These are phyloP conservation scores for Tillus elongatus DNA, from an alignment of 2,888 invertebrate genomes.

Conservation along the genomic window DNA sequence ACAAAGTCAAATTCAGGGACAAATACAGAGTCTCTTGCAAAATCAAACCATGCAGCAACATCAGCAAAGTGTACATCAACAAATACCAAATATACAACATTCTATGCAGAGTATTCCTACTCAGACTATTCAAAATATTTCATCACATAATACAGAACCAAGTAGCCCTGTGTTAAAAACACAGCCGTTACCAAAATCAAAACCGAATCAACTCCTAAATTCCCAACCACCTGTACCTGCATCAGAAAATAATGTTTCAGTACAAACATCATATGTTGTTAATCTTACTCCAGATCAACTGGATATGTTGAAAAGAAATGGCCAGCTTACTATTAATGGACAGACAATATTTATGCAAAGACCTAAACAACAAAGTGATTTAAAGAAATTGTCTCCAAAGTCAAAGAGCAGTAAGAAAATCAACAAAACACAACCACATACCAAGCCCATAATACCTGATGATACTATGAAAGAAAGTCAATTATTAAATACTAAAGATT, in stretches of 20 bases:
- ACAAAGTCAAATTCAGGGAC: constrained; percentile 33
- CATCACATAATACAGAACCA: not conserved
- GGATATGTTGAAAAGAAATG: constrained; percentile 40
- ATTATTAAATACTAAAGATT: no score
- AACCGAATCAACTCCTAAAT: constrained; percentile 32
- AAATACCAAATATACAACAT: constrained; percentile 4
- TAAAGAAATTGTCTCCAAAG: constrained; percentile 37
- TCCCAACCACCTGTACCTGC: constrained; percentile 36
- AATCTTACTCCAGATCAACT: constrained; percentile 41
- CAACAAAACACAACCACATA: constrained; percentile 12
- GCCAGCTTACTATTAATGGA: constrained; percentile 41
- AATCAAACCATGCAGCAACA: constrained; percentile 17
- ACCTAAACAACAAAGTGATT: constrained; percentile 20
- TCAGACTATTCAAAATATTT: no score
- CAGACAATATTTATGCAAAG: constrained; percentile 42
- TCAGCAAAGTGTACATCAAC: constrained; percentile 16
- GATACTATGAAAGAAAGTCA: constrained; percentile 13
- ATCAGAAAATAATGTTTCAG: not conserved
- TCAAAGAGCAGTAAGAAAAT: constrained; percentile 36
- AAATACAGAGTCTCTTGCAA: constrained; percentile 29
- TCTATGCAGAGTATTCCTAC: not conserved
- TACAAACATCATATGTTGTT: constrained; percentile 37
- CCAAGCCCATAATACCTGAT: constrained; percentile 11
- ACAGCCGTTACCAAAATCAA: constrained; percentile 19
- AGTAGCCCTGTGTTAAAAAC: constrained; percentile 9